Conservation (phyloP, 2,797 vertebrate genomes). For the Cossypha polioptera region DNA sequence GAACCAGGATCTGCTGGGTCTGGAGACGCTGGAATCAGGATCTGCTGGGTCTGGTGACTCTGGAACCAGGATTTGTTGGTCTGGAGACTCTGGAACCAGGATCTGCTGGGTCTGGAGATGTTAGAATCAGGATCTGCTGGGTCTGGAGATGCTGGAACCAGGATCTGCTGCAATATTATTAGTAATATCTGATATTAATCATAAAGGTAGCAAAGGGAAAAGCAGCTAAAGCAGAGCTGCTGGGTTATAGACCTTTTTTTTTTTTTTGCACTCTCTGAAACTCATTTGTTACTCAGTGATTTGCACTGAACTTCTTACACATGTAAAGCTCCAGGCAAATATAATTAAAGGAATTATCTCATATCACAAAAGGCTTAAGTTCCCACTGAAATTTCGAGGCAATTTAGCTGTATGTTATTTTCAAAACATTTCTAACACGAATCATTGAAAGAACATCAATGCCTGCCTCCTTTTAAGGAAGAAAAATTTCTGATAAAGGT, state of each 20-base stretch:
- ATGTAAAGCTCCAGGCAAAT: conserved; percentile 3
- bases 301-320: neutral
- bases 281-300: neutral
- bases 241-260: neutral
- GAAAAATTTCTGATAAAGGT: neutral
- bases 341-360: conserved; percentile 42
- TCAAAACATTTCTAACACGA: neutral
- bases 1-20: neutral
- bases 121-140: rapidly evolving
- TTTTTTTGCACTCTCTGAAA: neutral
- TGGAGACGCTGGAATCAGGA: rapidly evolving
- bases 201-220: neutral
- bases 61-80: neutral
- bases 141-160: rapidly evolving
- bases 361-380: conserved; percentile 16
- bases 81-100: neutral
- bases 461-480: neutral
- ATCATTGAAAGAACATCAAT: neutral
- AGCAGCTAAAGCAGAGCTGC: neutral
- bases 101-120: rapidly evolving
- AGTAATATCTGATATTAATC: neutral
- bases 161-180: neutral
- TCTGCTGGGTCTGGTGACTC: rapidly evolving
- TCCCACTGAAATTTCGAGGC: conserved; percentile 8
- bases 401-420: conserved; percentile 16